phyloP scores from a whole-genome alignment of 2,797 vertebrate genomes.

The Cuculus canorus region DNA sequence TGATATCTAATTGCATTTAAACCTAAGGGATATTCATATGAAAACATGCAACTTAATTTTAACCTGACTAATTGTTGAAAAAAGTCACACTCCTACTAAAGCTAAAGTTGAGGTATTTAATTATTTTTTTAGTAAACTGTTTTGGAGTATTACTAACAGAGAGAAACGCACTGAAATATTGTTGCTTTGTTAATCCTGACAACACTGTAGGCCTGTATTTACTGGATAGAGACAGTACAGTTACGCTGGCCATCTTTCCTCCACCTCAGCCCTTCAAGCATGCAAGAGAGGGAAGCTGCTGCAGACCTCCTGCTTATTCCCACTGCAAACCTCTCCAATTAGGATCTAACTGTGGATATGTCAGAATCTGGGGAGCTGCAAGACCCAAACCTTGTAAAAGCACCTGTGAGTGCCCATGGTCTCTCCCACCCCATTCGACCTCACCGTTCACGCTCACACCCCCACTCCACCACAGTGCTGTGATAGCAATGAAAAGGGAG shows the following conservation, averaged over 20 bases:
- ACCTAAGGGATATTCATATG: background rate
- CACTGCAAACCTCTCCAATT: background rate
- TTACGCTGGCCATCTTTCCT: background rate
- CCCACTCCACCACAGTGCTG: background rate
- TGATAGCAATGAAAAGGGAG: rapidly evolving
- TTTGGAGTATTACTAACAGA: background rate
- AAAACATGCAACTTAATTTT: background rate
- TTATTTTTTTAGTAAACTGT: background rate
- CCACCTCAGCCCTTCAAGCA: background rate
- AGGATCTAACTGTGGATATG: background rate
- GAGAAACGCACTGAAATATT: background rate
- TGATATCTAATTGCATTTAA: background rate
- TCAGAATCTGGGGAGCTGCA: rapidly evolving
- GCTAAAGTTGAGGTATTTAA: background rate
- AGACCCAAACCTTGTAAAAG: background rate
- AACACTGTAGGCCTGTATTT: background rate
- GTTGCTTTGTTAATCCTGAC: background rate
- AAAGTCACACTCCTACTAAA: background rate
- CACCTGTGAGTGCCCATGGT: background rate
- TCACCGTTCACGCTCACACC: background rate
- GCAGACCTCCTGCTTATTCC: background rate
- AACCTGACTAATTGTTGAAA: background rate
- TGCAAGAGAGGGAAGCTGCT: background rate
- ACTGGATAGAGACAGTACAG: background rate
- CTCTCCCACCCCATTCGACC: background rate